Conservation (phyloP, 92 coral and sea anemone genomes). For the Desmophyllum pertusum region DNA sequence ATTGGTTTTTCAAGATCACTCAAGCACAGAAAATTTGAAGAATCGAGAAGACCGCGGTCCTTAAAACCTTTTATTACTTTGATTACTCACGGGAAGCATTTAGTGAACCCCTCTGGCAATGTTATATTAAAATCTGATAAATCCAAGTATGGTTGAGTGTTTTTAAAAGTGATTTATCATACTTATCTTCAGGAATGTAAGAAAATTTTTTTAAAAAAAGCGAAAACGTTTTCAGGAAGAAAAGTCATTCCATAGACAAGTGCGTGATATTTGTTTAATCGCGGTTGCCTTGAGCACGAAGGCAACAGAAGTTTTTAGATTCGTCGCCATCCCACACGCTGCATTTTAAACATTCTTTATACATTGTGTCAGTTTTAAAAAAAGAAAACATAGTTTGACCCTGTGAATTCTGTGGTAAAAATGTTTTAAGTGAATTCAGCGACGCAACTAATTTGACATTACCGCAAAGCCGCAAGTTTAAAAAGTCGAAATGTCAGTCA, state of each 20-base stretch:
- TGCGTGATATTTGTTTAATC: background rate
- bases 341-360: background rate
- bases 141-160: background rate
- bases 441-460: background rate
- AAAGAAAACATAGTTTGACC: background rate
- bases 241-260: background rate
- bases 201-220: background rate
- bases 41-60: slow-evolving; percentile 1
- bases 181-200: background rate
- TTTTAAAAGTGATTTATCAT: background rate
- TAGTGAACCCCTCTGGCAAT: background rate
- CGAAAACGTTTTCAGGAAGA: background rate
- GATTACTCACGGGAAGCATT: background rate
- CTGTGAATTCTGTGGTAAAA: background rate
- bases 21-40: slow-evolving; percentile 28
- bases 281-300: background rate
- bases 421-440: background rate
- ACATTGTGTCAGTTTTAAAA: slow-evolving; percentile 18
- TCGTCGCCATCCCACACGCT: background rate
- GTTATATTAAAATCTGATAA: background rate
- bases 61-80: background rate
- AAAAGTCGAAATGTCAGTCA: background rate
- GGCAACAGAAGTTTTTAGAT: background rate
- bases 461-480: background rate
- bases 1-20: slow-evolving; percentile 15